phyloP scores from a whole-genome alignment of 2,888 invertebrate genomes.

The Drosophila neoperkinsi region DNA sequence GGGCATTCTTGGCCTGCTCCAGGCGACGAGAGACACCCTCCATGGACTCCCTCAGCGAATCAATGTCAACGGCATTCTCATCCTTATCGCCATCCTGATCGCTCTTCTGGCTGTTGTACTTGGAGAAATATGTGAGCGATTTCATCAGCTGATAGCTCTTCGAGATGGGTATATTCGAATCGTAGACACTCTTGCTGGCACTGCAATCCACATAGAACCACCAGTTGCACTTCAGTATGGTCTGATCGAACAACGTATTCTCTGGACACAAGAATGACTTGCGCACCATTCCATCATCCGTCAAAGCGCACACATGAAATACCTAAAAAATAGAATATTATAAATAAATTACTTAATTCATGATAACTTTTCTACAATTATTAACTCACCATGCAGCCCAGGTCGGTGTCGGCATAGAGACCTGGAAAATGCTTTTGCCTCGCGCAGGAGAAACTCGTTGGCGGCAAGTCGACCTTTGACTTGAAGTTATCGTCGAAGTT shows the following conservation, averaged over 20 bases:
- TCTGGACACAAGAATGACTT: slow-evolving; percentile 96
- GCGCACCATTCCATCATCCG: slow-evolving; percentile 95
- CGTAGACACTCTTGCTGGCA: slow-evolving; percentile 91
- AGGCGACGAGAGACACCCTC: slow-evolving; percentile 67
- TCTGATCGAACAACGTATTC: slow-evolving; percentile 95
- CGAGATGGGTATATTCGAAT: slow-evolving; percentile 95
- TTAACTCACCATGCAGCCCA: slow-evolving; percentile 93
- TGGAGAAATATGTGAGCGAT: slow-evolving; percentile 94
- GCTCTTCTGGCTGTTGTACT: slow-evolving; percentile 87
- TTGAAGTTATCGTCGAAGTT: slow-evolving; percentile 95
- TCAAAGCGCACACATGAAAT: slow-evolving; percentile 95
- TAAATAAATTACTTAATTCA: background rate
- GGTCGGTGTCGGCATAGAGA: slow-evolving; percentile 93
- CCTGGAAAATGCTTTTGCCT: slow-evolving; percentile 96
- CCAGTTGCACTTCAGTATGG: slow-evolving; percentile 96
- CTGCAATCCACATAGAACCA: slow-evolving; percentile 97
- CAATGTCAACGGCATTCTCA: slow-evolving; percentile 76
- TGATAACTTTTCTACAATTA: accelerated
- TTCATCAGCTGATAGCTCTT: slow-evolving; percentile 97
- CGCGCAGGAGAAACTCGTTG: slow-evolving; percentile 93
- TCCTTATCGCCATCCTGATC: slow-evolving; percentile 67
- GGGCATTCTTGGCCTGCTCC: slow-evolving; percentile 54
- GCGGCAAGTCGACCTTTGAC: slow-evolving; percentile 93
- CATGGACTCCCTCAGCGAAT: slow-evolving; percentile 79
- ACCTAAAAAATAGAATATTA: slow-evolving; percentile 87